Evolutionary conservation across 2,113 vertebrate genomes (phyloP).

Genomic region (Astur gentilis): DNA sequence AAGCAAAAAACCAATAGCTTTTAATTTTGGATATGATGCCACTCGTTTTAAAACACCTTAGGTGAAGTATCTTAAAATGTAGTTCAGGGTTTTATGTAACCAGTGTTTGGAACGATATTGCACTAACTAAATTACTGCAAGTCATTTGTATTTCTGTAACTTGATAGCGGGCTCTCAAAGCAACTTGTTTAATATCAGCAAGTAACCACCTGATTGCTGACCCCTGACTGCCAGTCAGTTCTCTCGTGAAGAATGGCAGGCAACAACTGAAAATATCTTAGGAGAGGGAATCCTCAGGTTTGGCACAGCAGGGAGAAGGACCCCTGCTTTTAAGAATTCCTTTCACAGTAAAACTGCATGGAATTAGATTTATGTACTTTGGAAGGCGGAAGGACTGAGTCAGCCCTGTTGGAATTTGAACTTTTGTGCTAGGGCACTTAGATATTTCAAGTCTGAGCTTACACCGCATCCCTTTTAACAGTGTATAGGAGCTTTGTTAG

Average conservation of each 20-base stretch:
- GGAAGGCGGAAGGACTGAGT: slow-evolving; percentile 47
- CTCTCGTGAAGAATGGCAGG: neutral
- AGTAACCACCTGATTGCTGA: neutral
- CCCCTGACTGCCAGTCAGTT: neutral
- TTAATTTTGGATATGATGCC: neutral
- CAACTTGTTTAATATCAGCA: neutral
- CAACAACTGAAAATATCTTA: neutral
- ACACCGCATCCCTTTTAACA: neutral
- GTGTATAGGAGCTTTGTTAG: neutral
- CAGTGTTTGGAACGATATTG: neutral
- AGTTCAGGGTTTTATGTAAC: rapidly evolving
- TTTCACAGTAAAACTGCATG: slow-evolving; percentile 16
- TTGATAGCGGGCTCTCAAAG: neutral
- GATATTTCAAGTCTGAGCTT: neutral
- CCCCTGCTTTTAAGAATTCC: slow-evolving; percentile 25
- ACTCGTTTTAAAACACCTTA: neutral
- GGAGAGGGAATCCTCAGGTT: neutral
- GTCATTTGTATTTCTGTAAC: neutral
- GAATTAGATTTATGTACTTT: slow-evolving; percentile 58
- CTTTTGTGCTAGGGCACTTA: slow-evolving; percentile 39
- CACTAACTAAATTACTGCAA: neutral
- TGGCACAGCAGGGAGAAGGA: neutral
- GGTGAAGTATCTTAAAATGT: neutral
- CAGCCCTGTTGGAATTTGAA: slow-evolving; percentile 54
- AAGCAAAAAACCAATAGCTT: neutral